These are phyloP conservation scores for Sebastes miniatus DNA, from an alignment of 2,797 vertebrate genomes.

Conservation along the genomic window DNA sequence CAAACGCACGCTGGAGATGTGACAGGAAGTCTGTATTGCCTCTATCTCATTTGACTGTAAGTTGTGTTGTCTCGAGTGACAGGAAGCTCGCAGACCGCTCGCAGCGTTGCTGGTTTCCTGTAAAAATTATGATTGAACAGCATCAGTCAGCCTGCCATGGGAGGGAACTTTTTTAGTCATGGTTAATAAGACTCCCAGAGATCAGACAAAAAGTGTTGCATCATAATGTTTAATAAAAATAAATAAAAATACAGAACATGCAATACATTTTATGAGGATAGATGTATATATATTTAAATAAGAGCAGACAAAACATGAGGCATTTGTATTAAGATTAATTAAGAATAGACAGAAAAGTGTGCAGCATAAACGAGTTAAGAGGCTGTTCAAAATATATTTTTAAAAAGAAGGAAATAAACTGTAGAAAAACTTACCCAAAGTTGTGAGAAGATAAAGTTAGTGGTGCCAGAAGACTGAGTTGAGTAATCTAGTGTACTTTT, in stretches of 20 bases:
- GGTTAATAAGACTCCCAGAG: background rate
- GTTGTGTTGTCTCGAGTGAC: conserved; percentile 27
- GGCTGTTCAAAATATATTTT: background rate
- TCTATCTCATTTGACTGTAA: conserved; percentile 11
- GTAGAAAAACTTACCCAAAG: conserved; percentile 39
- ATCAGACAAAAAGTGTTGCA: background rate
- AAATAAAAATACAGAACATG: background rate
- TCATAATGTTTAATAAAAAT: background rate
- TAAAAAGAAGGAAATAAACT: background rate
- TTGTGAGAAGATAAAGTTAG: background rate
- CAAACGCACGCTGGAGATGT: conserved; percentile 4
- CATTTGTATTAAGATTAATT: background rate
- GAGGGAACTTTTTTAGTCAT: background rate
- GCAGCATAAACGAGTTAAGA: background rate
- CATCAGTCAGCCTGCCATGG: conserved; percentile 13
- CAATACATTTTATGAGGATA: background rate
- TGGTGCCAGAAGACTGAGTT: background rate
- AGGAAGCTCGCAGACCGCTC: conserved; percentile 65
- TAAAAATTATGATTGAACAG: conserved; percentile 43
- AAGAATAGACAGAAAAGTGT: background rate
- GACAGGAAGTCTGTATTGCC: conserved; percentile 37
- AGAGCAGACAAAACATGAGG: background rate
- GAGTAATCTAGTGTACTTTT: background rate
- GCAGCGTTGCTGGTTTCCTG: conserved; percentile 67
- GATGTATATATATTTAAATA: background rate